Conservation (phyloP, 2,113 vertebrate species). For the Brachionichthys hirsutus region DNA sequence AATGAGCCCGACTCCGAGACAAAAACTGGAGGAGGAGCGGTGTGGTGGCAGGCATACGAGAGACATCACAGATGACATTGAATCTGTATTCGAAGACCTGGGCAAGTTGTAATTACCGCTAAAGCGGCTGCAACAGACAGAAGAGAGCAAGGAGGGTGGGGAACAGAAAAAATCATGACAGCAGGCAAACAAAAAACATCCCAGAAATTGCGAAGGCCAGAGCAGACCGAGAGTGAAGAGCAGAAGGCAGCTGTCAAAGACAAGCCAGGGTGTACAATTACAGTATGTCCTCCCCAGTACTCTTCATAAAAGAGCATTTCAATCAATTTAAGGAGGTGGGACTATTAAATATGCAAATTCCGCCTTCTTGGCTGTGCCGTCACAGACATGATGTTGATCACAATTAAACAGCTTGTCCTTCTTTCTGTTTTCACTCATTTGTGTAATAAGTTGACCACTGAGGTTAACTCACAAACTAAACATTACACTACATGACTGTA, state of each 20-base stretch:
- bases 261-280: constrained; percentile 31
- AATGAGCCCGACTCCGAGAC: constrained; percentile 43
- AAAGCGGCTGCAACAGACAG: constrained; percentile 49
- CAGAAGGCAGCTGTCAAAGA: constrained; percentile 45
- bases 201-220: constrained; percentile 21
- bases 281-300: constrained; percentile 32
- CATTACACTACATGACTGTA: neutral
- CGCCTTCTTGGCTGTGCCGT: constrained; percentile 55
- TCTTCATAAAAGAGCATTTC: constrained; percentile 59
- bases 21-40: constrained; percentile 31
- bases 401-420: constrained; percentile 77
- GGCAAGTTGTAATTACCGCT: constrained; percentile 62
- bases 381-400: constrained; percentile 72
- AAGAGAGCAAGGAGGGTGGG: constrained; percentile 33
- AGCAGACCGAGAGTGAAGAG: constrained; percentile 22
- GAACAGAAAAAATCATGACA: constrained; percentile 27
- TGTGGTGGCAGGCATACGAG: constrained; percentile 56
- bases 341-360: constrained; percentile 68
- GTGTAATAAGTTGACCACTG: constrained; percentile 11
- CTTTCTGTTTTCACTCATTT: constrained; percentile 7
- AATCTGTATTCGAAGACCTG: constrained; percentile 61
- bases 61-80: constrained; percentile 57
- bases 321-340: constrained; percentile 62
- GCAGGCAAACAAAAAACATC: constrained; percentile 35
- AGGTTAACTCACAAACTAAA: constrained; percentile 10